A percentile compares a stretch with the other conserved stretches of the same genome.
phyloP scores from a whole-genome alignment of 2,888 invertebrate genomes.

The Lasiommata megera region DNA sequence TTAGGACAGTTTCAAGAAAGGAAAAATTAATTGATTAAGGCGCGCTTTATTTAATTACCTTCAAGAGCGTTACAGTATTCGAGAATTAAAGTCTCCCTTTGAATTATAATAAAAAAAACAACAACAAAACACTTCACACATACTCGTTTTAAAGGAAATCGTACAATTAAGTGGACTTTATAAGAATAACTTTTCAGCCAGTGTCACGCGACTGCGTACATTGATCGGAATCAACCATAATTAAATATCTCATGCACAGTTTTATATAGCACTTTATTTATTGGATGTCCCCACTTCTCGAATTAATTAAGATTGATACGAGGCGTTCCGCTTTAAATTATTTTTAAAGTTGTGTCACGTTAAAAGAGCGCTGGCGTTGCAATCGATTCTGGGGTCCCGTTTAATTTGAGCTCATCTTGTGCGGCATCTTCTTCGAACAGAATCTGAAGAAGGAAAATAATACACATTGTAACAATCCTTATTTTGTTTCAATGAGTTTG shows the following conservation, averaged over 20 bases:
- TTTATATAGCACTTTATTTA: slow-evolving; percentile 73
- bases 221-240: slow-evolving; percentile 72
- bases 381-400: neutral
- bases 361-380: neutral
- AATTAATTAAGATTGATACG: slow-evolving; percentile 77
- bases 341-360: neutral
- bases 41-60: too few species aligned
- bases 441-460: too few species aligned
- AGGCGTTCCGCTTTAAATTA: slow-evolving; percentile 42
- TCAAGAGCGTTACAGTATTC: neutral
- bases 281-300: slow-evolving; percentile 51
- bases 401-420: too few species aligned
- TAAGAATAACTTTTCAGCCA: slow-evolving; percentile 55
- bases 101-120: neutral
- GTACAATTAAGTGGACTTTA: slow-evolving; percentile 37
- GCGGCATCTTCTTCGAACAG: too few species aligned
- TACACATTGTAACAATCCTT: too few species aligned
- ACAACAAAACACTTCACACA: neutral
- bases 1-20: too few species aligned
- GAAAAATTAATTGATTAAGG: too few species aligned
- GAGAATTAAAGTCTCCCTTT: neutral
- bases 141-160: slow-evolving; percentile 2
- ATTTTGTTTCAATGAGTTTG: too few species aligned
- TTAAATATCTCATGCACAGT: slow-evolving; percentile 74
- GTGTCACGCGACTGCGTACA: slow-evolving; percentile 67